Evolutionary conservation across 2,113 vertebrate species (phyloP).

Genomic region (Sinocyclocheilus rhinocerous): DNA sequence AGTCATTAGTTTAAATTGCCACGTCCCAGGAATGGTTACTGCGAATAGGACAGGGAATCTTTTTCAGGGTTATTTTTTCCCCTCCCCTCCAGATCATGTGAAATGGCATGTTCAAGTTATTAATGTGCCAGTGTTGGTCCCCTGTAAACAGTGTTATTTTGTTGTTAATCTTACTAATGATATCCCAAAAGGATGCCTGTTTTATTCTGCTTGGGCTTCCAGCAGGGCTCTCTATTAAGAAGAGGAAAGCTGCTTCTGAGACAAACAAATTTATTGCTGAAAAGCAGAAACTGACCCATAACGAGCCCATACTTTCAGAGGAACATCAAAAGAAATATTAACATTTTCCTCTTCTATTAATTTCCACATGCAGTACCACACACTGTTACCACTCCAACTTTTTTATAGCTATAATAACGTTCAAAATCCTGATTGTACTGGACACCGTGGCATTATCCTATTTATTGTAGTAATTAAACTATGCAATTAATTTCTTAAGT

Average conservation of each 20-base stretch:
- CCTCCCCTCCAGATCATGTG: slow-evolving; percentile 45
- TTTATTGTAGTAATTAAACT: slow-evolving; percentile 26
- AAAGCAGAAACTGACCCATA: slow-evolving; percentile 52
- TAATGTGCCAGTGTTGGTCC: slow-evolving; percentile 50
- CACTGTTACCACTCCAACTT: neutral
- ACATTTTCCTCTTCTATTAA: slow-evolving; percentile 15
- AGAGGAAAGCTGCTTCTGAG: slow-evolving; percentile 31
- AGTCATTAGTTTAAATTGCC: slow-evolving; percentile 66
- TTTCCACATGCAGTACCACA: neutral
- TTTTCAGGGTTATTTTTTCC: neutral
- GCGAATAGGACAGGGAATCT: slow-evolving; percentile 19
- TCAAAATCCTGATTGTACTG: neutral
- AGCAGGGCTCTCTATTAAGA: slow-evolving; percentile 44
- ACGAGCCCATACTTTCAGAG: slow-evolving; percentile 35
- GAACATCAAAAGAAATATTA: slow-evolving; percentile 42
- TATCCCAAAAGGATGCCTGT: slow-evolving; percentile 59
- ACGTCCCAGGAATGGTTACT: slow-evolving; percentile 56
- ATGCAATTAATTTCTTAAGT: slow-evolving; percentile 19
- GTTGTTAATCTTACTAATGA: slow-evolving; percentile 70
- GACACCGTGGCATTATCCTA: neutral
- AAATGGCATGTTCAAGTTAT: slow-evolving; percentile 57
- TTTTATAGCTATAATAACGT: neutral
- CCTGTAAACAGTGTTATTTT: slow-evolving; percentile 62
- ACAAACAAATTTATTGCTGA: slow-evolving; percentile 52
- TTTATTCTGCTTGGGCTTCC: slow-evolving; percentile 47